Evolutionary conservation across 2,888 invertebrate species (phyloP), one percentile per base, ranked within the genome.

Genomic region (Melanophora roralis): DNA sequence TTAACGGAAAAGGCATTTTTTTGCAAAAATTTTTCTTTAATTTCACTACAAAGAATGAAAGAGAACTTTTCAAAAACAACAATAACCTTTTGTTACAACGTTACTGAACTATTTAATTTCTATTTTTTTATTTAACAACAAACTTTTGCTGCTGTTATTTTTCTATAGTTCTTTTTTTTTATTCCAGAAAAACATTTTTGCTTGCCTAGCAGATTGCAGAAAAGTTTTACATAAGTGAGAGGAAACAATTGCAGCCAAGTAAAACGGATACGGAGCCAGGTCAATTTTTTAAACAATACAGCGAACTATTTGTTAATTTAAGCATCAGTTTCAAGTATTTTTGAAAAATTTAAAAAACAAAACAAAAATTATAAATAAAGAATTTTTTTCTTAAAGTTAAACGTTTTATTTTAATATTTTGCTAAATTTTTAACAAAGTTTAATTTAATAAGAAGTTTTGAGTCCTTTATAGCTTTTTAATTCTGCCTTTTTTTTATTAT

Each of bases 41-140:
- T 47, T 45, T 51, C 21, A 14, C 14, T 11, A 16, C 23, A 51
- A 27, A 27, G 27, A 27, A 27, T 27, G 6, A 23, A 32, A 60
- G n/a, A 14, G 11, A 14, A 49, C 40, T 47, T 11, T 59, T 47
- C 9, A 55, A 62, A 73, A n/a, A n/a, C n/a, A n/a, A 64, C 38
- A 49, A 57, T 34, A 38, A 57, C 11, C 47, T 36, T 55, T 55
- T 43, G 27, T 16, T 23, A 45, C 53, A 38, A 34, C 51, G 53
- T 8, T 40, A 21, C 32, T 57, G 57, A 77, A 65, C 65, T 71
- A 62, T 72, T 78, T 78, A 72, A 78, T 67, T 78, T 78, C 1
- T 16, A 6, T 65, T 38, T 43, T 21, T 32, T 16, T 34, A 16
- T 12, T 16, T 14, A 62, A 78, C 60, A 32, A 49, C 53, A 65